Evolutionary conservation across 2,888 invertebrate genomes (phyloP).

Genomic region (Lordiphosa fenestrarum): DNA sequence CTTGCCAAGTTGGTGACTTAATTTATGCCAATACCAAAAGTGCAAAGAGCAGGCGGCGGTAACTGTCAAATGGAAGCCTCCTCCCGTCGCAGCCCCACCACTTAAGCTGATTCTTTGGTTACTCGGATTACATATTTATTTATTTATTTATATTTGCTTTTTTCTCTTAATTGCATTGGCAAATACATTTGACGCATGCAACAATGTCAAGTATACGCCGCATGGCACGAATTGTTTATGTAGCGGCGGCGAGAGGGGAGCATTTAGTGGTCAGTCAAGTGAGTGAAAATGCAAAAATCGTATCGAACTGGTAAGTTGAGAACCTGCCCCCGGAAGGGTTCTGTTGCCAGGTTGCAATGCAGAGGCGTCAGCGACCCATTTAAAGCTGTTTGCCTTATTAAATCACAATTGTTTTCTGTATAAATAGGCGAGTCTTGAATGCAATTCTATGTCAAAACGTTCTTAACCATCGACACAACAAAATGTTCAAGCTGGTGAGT

Average conservation of each 20-base stretch:
- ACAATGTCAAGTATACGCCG: conserved; percentile 58
- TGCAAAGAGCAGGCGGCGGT: conserved; percentile 59
- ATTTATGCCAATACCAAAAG: conserved; percentile 63
- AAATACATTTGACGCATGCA: conserved; percentile 39
- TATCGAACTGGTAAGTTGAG: conserved; percentile 33
- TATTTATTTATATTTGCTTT: conserved; percentile 28
- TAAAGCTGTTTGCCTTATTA: conserved; percentile 23
- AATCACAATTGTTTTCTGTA: conserved; percentile 33
- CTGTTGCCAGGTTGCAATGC: conserved; percentile 53
- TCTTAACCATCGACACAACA: conserved; percentile 62
- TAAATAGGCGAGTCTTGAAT: conserved; percentile 57
- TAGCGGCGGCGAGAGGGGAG: background rate
- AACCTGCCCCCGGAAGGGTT: conserved; percentile 76
- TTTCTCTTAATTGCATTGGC: conserved; percentile 33
- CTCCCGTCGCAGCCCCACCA: conserved; percentile 1
- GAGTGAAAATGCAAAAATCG: conserved; percentile 18
- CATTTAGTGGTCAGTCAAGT: conserved; percentile 34
- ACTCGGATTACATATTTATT: conserved; percentile 27
- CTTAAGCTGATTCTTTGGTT: conserved; percentile 26
- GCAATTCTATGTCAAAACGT: conserved; percentile 64
- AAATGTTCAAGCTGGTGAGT: conserved; percentile 81
- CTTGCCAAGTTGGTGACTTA: conserved; percentile 52
- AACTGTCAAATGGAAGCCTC: conserved; percentile 2
- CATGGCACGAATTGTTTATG: conserved; percentile 48
- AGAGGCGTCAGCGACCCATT: conserved; percentile 55